Evolutionary conservation across 2,113 vertebrate genomes (phyloP).

Genomic region (Sus scrofa): DNA sequence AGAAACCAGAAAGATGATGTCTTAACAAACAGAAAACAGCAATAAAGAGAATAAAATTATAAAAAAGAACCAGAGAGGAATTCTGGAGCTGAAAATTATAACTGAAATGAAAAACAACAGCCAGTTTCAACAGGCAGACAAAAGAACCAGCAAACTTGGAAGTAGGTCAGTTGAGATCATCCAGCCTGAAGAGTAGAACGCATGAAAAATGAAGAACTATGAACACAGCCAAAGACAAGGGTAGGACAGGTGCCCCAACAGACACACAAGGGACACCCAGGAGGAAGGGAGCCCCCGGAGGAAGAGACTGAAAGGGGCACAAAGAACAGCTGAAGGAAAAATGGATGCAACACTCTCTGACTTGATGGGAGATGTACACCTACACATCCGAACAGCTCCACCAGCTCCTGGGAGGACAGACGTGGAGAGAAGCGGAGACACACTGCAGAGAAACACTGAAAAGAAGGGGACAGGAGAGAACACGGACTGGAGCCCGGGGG

Average conservation of each 20-base stretch:
- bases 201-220: not conserved
- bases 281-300: not conserved
- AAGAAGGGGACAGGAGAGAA: not conserved
- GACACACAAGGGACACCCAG: not conserved
- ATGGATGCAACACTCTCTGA: not conserved
- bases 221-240: not conserved
- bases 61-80: not conserved
- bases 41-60: not conserved
- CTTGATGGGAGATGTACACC: not conserved
- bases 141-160: not conserved
- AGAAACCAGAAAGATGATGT: not conserved
- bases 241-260: not conserved
- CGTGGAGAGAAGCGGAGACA: not conserved
- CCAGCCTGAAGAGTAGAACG: not conserved
- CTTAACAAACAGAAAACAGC: not conserved
- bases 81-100: not conserved
- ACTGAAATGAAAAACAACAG: not conserved
- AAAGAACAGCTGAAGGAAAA: not conserved
- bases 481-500: not conserved
- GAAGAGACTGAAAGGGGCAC: not conserved
- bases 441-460: not conserved
- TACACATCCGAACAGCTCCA: not conserved
- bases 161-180: not conserved
- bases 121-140: not conserved
- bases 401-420: not conserved